Evolutionary conservation across 2,113 vertebrate species (phyloP).

Genomic region (Tor tambroides): DNA sequence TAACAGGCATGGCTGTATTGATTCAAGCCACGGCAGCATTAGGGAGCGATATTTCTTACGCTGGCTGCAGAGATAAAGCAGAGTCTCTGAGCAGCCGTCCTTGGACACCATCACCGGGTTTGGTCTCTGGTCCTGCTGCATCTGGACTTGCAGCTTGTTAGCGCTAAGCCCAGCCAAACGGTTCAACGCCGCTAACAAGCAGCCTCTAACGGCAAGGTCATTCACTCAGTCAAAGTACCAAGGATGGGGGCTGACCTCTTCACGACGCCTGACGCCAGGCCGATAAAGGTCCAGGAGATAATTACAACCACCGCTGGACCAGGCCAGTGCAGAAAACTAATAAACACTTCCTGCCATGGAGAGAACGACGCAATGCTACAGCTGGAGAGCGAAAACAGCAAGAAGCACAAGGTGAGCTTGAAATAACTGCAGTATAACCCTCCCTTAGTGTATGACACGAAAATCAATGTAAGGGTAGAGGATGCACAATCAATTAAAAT

Average conservation of each 20-base stretch:
- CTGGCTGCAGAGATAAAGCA: constrained; percentile 10
- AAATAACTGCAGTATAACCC: neutral
- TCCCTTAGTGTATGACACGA: neutral
- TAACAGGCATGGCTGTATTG: neutral
- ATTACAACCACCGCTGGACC: constrained; percentile 14
- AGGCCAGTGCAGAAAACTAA: constrained; percentile 2
- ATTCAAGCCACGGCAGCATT: neutral
- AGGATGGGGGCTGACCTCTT: constrained; percentile 29
- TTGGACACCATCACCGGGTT: constrained; percentile 27
- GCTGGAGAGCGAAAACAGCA: neutral
- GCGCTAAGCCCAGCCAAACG: constrained; percentile 41
- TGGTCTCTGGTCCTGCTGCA: constrained; percentile 18
- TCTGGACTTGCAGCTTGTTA: constrained; percentile 31
- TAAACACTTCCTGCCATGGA: neutral
- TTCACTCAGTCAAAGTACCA: constrained; percentile 15
- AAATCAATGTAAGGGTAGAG: neutral
- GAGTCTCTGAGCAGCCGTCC: neutral
- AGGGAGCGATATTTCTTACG: neutral
- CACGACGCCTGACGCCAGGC: neutral
- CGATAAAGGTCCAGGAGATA: constrained; percentile 43
- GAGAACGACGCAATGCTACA: neutral
- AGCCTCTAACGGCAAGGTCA: constrained; percentile 45
- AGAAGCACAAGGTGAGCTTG: neutral
- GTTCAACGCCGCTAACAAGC: constrained; percentile 43
- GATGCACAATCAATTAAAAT: neutral